Evolutionary conservation across 2,797 vertebrate genomes (phyloP).

Genomic region (Eupleurogrammus muticus): DNA sequence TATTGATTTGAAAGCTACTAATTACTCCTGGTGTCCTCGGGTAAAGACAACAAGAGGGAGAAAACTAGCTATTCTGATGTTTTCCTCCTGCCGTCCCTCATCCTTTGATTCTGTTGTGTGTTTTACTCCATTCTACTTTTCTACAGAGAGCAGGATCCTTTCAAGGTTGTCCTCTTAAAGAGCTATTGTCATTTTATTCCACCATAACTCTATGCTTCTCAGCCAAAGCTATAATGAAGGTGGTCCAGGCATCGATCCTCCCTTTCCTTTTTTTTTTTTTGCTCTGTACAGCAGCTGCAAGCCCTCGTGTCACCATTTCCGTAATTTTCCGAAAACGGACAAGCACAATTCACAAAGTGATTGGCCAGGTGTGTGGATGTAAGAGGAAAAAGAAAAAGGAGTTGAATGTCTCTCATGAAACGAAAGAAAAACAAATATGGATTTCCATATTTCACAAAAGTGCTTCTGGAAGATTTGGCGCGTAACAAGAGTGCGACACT

Average conservation of each 20-base stretch:
- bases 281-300: neutral
- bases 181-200: too few species aligned
- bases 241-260: too few species aligned
- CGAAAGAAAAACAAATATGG: too few species aligned
- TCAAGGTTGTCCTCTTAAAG: neutral
- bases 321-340: too few species aligned
- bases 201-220: too few species aligned
- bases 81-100: conserved; percentile 7
- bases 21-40: conserved; percentile 57
- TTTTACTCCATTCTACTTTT: neutral
- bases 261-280: neutral
- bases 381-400: too few species aligned
- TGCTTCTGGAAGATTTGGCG: neutral
- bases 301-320: neutral
- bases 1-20: conserved; percentile 62
- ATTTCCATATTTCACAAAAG: neutral
- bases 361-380: neutral
- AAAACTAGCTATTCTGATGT: conserved; percentile 16
- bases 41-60: conserved; percentile 37
- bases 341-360: too few species aligned
- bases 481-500: neutral
- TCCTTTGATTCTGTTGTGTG: conserved; percentile 19
- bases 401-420: too few species aligned
- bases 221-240: too few species aligned
- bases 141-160: conserved; percentile 5